Conservation (phyloP, 2,888 invertebrate genomes). For the Macrophya annulata region DNA sequence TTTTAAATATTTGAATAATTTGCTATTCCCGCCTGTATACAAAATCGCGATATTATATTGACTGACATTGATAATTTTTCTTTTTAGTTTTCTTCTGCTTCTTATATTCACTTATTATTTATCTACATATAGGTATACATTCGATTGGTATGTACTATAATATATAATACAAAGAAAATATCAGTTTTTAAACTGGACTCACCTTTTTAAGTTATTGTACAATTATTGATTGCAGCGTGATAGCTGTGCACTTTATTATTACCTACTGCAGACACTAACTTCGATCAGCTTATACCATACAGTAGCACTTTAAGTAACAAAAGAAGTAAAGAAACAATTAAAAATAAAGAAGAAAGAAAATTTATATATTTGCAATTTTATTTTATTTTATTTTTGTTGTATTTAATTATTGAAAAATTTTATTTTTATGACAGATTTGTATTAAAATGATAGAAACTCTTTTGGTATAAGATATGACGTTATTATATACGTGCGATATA, state of each 20-base stretch:
- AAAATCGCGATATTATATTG: background rate
- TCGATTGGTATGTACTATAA: background rate
- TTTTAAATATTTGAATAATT: background rate
- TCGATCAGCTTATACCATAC: background rate
- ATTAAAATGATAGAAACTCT: too few relatives aligned
- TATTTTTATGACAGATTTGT: too few relatives aligned
- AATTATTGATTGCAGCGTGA: background rate
- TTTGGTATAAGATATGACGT: too few relatives aligned
- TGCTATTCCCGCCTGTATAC: background rate
- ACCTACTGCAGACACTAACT: background rate
- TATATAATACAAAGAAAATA: background rate
- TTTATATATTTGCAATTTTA: background rate
- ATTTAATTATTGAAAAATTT: too few relatives aligned
- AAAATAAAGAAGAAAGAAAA: background rate
- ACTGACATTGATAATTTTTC: too few relatives aligned
- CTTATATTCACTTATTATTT: background rate
- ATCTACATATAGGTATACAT: background rate
- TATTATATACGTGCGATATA: background rate
- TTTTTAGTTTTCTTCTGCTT: too few relatives aligned
- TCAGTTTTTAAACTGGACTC: background rate
- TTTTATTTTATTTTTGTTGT: too few relatives aligned
- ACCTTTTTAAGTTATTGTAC: background rate
- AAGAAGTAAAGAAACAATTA: background rate
- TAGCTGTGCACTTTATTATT: background rate
- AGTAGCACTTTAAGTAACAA: background rate